Conservation (phyloP, 2,888 invertebrate genomes). For the Melanophora roralis region DNA sequence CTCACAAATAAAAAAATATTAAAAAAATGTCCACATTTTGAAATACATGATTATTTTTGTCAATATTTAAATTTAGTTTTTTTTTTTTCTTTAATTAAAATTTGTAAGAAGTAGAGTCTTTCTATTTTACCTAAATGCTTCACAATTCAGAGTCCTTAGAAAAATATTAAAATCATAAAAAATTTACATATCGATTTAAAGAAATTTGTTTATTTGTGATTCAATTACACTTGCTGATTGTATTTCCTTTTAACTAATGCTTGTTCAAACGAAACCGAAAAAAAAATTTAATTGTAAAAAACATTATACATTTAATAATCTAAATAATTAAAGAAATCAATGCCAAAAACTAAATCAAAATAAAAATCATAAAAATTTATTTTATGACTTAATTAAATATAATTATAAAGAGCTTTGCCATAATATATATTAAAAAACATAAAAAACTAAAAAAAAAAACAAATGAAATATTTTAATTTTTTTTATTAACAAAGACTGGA, state of each 20-base stretch:
- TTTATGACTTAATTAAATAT: conserved; percentile 64
- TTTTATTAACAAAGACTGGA: conserved; percentile 65
- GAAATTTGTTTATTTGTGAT: conserved; percentile 52
- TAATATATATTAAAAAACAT: conserved; percentile 50
- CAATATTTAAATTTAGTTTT: not conserved
- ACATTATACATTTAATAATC: conserved; percentile 31
- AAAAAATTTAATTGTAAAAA: conserved; percentile 4
- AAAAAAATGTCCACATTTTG: conserved; percentile 10
- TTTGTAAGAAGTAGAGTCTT: too few species aligned
- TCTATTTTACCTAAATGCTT: not conserved
- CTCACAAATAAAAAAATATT: too few species aligned
- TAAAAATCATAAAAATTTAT: conserved; percentile 61
- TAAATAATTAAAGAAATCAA: conserved; percentile 33
- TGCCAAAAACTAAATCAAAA: conserved; percentile 40
- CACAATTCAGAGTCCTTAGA: conserved; percentile 27
- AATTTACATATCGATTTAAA: conserved; percentile 63
- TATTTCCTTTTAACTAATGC: conserved; percentile 33
- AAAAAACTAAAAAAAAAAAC: not conserved
- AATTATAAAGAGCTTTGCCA: conserved; percentile 62
- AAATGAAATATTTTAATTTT: conserved; percentile 21
- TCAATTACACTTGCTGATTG: conserved; percentile 43
- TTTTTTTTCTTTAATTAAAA: conserved; percentile 4
- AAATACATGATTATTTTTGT: not conserved
- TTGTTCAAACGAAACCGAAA: conserved; percentile 38
- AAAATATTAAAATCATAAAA: conserved; percentile 45